Conservation (phyloP, 2,113 vertebrate species). For the Xenus cinereus region DNA sequence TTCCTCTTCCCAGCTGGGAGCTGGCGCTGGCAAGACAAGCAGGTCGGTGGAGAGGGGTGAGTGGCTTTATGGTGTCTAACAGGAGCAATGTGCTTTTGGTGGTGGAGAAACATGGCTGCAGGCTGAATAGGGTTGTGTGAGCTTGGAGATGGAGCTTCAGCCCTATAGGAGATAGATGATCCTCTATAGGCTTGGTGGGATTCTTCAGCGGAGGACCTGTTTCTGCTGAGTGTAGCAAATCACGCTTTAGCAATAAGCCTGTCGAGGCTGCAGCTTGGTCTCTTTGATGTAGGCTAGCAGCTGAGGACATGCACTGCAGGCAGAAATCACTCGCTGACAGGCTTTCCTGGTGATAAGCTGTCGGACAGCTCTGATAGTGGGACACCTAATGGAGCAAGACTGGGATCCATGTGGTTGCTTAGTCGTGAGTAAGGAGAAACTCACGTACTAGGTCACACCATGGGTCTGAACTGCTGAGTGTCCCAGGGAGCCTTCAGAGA, state of each 20-base stretch:
- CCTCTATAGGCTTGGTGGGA: not conserved
- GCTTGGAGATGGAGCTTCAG: not conserved
- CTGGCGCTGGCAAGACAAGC: fast-evolving
- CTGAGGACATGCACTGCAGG: not conserved
- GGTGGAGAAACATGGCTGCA: not conserved
- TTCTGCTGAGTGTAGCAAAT: not conserved
- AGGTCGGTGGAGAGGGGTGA: not conserved
- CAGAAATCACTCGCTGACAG: not conserved
- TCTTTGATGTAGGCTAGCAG: not conserved
- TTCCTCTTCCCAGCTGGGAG: not conserved
- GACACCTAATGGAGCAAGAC: not conserved
- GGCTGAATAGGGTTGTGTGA: not conserved
- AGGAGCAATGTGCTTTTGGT: not conserved
- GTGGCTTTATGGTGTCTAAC: not conserved
- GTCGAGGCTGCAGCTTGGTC: not conserved
- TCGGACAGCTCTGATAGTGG: not conserved
- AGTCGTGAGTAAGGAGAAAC: not conserved
- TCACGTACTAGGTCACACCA: not conserved
- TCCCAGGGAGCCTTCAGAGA: not conserved
- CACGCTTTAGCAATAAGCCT: not conserved
- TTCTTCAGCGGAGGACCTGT: not conserved
- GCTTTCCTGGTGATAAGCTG: not conserved
- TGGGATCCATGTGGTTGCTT: not conserved
- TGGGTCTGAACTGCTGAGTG: not conserved
- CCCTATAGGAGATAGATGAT: not conserved